Conservation (phyloP, 2,113 vertebrate species). For the Sebastes fasciatus region DNA sequence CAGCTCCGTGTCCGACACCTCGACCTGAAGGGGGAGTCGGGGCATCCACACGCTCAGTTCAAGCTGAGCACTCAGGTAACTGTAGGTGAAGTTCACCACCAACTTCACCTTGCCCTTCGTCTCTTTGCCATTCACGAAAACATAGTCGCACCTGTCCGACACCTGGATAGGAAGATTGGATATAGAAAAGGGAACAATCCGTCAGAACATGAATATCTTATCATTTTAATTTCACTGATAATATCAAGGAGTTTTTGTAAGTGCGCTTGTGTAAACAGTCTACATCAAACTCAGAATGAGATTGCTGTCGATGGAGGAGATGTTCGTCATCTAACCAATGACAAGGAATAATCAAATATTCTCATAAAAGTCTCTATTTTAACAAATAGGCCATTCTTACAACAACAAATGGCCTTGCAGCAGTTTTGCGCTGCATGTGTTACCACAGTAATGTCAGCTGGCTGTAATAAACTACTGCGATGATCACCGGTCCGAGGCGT, state of each 20-base stretch:
- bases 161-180: constrained; percentile 83
- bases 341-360: constrained; percentile 69
- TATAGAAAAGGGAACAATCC: neutral
- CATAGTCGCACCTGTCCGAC: constrained; percentile 93
- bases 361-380: constrained; percentile 67
- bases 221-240: constrained; percentile 37
- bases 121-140: constrained; percentile 96
- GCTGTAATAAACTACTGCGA: constrained; percentile 73
- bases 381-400: constrained; percentile 64
- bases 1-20: constrained; percentile 93
- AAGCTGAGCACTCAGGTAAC: constrained; percentile 90
- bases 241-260: constrained; percentile 30
- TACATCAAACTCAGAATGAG: constrained; percentile 42
- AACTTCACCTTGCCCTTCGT: constrained; percentile 90
- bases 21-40: constrained; percentile 92
- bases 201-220: neutral
- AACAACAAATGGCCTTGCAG: constrained; percentile 68
- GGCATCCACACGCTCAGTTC: constrained; percentile 94
- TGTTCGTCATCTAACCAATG: constrained; percentile 50
- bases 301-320: constrained; percentile 43
- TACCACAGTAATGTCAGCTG: constrained; percentile 72
- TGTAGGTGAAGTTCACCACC: constrained; percentile 92
- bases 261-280: constrained; percentile 45
- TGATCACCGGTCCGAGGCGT: constrained; percentile 69
- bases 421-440: constrained; percentile 61